These are phyloP conservation scores for Fregata magnificens DNA, from an alignment of 2,113 vertebrate species.

Conservation along the genomic window DNA sequence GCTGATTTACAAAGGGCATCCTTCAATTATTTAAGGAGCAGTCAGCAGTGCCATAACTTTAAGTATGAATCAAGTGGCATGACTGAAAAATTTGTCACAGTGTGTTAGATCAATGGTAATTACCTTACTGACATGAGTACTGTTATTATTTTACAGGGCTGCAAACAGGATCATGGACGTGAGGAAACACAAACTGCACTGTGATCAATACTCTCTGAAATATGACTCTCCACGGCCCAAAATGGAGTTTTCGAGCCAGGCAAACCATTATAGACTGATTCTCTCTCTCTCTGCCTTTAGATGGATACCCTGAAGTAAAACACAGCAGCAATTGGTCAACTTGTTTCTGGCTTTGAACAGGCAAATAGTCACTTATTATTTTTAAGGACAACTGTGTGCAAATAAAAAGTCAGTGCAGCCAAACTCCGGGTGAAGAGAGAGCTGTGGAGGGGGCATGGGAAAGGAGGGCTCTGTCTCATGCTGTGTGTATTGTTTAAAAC, in stretches of 20 bases:
- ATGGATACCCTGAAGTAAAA: slow-evolving; percentile 76
- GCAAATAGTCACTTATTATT: slow-evolving; percentile 74
- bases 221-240: slow-evolving; percentile 87
- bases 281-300: slow-evolving; percentile 65
- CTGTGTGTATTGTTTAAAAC: not conserved
- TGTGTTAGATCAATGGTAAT: slow-evolving; percentile 97
- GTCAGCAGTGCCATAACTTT: slow-evolving; percentile 75
- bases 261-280: slow-evolving; percentile 86
- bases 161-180: slow-evolving; percentile 89
- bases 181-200: slow-evolving; percentile 80
- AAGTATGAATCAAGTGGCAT: slow-evolving; percentile 88
- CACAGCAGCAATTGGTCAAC: slow-evolving; percentile 73
- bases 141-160: slow-evolving; percentile 99
- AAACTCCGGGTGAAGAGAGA: slow-evolving; percentile 15
- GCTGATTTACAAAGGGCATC: slow-evolving; percentile 74
- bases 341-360: slow-evolving; percentile 72
- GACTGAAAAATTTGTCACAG: slow-evolving; percentile 89
- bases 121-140: slow-evolving; percentile 96
- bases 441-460: not conserved
- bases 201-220: slow-evolving; percentile 92
- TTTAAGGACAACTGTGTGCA: slow-evolving; percentile 67
- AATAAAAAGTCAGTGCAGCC: slow-evolving; percentile 60
- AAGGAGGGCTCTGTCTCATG: not conserved
- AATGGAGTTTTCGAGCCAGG: slow-evolving; percentile 87
- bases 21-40: slow-evolving; percentile 77